Conservation (phyloP, 2,797 vertebrate genomes). For the Hemibagrus guttatus region DNA sequence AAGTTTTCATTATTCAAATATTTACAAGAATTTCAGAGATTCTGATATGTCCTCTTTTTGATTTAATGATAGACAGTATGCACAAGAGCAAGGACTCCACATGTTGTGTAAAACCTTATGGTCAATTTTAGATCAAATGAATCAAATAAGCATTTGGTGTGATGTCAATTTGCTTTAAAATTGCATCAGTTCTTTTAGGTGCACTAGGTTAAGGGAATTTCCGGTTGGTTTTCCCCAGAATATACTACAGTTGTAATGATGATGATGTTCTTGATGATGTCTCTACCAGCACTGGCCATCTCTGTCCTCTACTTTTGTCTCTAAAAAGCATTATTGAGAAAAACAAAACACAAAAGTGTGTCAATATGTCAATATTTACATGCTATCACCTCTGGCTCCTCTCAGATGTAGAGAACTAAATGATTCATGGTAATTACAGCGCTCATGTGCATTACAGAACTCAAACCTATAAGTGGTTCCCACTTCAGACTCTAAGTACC, state of each 20-base stretch:
- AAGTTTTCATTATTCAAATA: not conserved
- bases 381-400: not conserved
- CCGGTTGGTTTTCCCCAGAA: not conserved
- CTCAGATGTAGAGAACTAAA: not conserved
- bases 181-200: not conserved
- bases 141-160: not conserved
- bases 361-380: not conserved
- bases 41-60: not conserved
- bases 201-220: not conserved
- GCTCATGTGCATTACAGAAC: not conserved
- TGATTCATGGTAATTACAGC: not conserved
- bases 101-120: not conserved
- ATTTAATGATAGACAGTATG: not conserved
- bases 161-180: not conserved
- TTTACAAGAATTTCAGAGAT: not conserved
- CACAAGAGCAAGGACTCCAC: not conserved
- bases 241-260: not conserved
- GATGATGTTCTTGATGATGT: not conserved
- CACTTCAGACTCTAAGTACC: constrained; percentile 41
- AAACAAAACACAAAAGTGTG: not conserved
- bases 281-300: not conserved
- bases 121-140: not conserved
- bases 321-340: not conserved
- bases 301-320: constrained; percentile 45
- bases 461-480: not conserved